Evolutionary conservation across 2,113 vertebrate species (phyloP).

Genomic region (Callaeas wilsoni): DNA sequence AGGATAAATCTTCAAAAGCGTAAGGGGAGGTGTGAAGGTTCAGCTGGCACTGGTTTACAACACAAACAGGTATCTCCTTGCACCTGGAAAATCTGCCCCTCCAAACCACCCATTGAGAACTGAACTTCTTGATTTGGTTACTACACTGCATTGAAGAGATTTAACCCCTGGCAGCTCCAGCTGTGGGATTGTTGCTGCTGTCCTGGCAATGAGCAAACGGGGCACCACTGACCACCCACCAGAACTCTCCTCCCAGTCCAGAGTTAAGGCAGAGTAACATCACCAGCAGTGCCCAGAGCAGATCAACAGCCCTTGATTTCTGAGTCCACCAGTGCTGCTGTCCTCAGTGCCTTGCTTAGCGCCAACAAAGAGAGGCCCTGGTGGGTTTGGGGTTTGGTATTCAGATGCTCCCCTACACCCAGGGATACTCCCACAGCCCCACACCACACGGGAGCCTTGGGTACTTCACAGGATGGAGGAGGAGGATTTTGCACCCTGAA

Average conservation of each 20-base stretch:
- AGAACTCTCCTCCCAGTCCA: background rate
- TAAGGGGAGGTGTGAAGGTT: background rate
- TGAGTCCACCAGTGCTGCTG: background rate
- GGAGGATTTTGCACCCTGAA: background rate
- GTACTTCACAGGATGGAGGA: background rate
- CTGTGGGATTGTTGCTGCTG: background rate
- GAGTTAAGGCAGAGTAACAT: background rate
- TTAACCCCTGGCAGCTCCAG: background rate
- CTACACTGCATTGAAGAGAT: background rate
- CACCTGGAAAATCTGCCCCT: background rate
- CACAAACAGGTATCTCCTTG: background rate
- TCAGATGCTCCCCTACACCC: background rate
- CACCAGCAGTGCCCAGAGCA: background rate
- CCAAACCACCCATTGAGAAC: accelerated
- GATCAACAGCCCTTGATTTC: background rate
- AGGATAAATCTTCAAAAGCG: background rate
- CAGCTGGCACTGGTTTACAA: background rate
- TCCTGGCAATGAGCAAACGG: background rate
- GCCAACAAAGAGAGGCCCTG: background rate
- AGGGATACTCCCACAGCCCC: accelerated
- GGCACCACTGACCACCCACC: background rate
- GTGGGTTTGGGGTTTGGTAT: background rate
- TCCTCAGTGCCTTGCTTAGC: background rate
- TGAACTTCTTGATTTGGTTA: background rate
- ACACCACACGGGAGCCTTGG: background rate